Evolutionary conservation across 2,888 invertebrate species (phyloP).

Genomic region (Hirudinaria manillensis): DNA sequence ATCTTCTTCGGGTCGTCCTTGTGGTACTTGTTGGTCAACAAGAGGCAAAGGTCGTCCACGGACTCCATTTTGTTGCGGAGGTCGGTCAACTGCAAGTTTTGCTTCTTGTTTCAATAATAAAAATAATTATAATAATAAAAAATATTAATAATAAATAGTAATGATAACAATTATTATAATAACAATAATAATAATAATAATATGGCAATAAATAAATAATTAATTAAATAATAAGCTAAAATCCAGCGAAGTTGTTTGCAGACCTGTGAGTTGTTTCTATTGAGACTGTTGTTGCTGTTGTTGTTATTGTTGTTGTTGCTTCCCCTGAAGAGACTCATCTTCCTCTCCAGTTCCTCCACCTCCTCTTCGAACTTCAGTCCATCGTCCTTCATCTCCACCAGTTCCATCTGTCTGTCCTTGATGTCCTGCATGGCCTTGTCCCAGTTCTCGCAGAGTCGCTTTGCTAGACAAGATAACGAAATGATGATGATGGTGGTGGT

Average conservation of each 20-base stretch:
- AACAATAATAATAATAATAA: too few species aligned
- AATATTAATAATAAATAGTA: not conserved
- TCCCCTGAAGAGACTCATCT: not conserved
- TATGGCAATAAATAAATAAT: too few species aligned
- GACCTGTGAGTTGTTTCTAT: not conserved
- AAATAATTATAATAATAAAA: not conserved
- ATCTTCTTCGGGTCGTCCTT: not conserved
- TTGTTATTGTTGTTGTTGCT: not conserved
- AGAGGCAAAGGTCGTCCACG: not conserved
- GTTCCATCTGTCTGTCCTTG: conserved; percentile 3
- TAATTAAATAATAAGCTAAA: too few species aligned
- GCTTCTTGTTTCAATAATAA: not conserved
- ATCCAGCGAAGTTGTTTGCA: not conserved
- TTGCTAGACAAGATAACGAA: not conserved
- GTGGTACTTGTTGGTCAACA: not conserved
- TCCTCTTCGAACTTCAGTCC: not conserved
- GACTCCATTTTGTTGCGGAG: not conserved
- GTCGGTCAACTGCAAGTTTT: not conserved
- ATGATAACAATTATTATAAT: too few species aligned
- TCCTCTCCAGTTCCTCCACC: not conserved
- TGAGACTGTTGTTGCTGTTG: not conserved
- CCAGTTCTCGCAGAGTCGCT: conserved; percentile 19
- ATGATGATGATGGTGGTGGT: not conserved
- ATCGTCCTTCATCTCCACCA: conserved; percentile 9
- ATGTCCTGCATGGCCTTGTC: conserved; percentile 25